phyloP scores from a whole-genome alignment of 2,113 vertebrate genomes.

The Ammodytes marinus region DNA sequence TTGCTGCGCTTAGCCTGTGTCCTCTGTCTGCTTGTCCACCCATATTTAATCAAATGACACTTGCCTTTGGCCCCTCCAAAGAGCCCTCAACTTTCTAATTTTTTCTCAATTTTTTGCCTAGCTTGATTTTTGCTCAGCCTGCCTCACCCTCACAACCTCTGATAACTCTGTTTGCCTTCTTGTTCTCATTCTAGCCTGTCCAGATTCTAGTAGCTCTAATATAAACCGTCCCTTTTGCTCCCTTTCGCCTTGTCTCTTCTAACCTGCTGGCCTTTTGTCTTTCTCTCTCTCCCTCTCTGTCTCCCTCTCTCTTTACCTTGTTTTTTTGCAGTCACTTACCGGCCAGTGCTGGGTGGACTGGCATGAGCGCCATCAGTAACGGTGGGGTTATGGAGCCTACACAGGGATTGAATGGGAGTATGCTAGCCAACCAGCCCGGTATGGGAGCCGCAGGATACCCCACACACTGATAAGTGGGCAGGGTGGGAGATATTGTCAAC shows the following conservation, averaged over 20 bases:
- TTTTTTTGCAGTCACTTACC: slow-evolving; percentile 89
- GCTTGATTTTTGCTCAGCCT: slow-evolving; percentile 56
- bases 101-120: slow-evolving; percentile 20
- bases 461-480: slow-evolving; percentile 88
- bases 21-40: slow-evolving; percentile 65
- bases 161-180: slow-evolving; percentile 67
- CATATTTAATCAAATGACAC: slow-evolving; percentile 62
- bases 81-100: slow-evolving; percentile 44
- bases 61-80: slow-evolving; percentile 45
- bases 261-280: slow-evolving; percentile 81
- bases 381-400: slow-evolving; percentile 88
- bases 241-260: slow-evolving; percentile 81
- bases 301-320: slow-evolving; percentile 57
- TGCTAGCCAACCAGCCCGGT: slow-evolving; percentile 90
- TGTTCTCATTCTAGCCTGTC: slow-evolving; percentile 68
- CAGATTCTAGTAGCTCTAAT: slow-evolving; percentile 71
- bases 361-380: slow-evolving; percentile 85
- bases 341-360: slow-evolving; percentile 92
- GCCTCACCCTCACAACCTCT: slow-evolving; percentile 57
- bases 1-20: slow-evolving; percentile 57
- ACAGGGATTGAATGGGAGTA: slow-evolving; percentile 91
- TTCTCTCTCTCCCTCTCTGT: slow-evolving; percentile 38
- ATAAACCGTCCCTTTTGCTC: slow-evolving; percentile 64
- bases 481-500: slow-evolving; percentile 71
- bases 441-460: slow-evolving; percentile 93